These are phyloP conservation scores for Sphinx pinastri DNA, from an alignment of 2,888 invertebrate species.

Conservation along the genomic window DNA sequence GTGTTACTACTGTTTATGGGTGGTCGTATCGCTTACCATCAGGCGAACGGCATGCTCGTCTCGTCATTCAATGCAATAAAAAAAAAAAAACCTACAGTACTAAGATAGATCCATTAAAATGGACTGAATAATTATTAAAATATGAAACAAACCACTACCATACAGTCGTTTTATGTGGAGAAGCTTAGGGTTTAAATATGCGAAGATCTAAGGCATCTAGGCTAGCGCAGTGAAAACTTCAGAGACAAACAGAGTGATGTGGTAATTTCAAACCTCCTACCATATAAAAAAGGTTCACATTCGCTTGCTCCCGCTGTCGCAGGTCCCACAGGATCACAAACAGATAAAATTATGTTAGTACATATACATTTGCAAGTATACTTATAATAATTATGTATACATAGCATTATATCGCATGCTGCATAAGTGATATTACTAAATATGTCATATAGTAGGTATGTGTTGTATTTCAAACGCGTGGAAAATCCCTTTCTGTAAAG, in stretches of 20 bases:
- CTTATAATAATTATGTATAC: not conserved
- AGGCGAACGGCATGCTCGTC: too few relatives aligned
- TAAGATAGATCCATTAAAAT: not conserved
- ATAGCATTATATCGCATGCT: constrained; percentile 25
- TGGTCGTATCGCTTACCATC: too few relatives aligned
- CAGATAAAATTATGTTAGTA: constrained; percentile 75
- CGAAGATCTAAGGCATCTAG: constrained; percentile 25
- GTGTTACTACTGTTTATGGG: too few relatives aligned
- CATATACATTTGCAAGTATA: constrained; percentile 36
- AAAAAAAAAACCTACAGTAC: too few relatives aligned
- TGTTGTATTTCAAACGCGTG: not conserved
- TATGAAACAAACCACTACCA: constrained; percentile 9
- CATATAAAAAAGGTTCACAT: constrained; percentile 75
- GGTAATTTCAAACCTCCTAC: constrained; percentile 77
- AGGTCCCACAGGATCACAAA: constrained; percentile 72
- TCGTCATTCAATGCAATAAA: too few relatives aligned
- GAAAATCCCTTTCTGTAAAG: not conserved
- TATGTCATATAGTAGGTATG: not conserved
- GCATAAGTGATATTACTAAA: constrained; percentile 15
- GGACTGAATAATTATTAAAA: constrained; percentile 23
- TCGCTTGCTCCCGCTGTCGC: constrained; percentile 80
- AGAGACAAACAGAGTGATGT: constrained; percentile 54
- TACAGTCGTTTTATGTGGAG: constrained; percentile 12
- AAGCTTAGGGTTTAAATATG: constrained; percentile 16
- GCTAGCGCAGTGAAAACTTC: constrained; percentile 29